Evolutionary conservation across 92 coral and sea anemone genomes (phyloP), one percentile per base, ranked within the genome.

Genomic region (Paragorgia papillata): DNA sequence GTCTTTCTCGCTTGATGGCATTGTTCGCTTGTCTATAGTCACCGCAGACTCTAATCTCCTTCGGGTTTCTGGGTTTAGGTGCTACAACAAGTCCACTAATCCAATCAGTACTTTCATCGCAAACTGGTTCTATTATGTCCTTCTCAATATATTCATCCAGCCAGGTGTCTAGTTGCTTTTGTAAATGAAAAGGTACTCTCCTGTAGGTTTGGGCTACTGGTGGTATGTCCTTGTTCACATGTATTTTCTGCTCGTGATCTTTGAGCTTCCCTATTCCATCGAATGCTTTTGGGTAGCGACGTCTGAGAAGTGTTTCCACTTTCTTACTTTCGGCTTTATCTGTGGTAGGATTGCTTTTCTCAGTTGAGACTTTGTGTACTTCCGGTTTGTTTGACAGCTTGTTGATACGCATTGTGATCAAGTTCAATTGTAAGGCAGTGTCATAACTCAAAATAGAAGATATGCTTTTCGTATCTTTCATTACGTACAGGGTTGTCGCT

Each of bases 51-150:
- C 79, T 20, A n/a, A 80, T 58, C 54, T 80, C 84, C 17, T 7
- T 43, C 5, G 84, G 84, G 35, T 80, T 56, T 3, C 50, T 53
- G 39, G 81, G 73, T 57, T 80, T 80, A 15, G 84, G 84, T 3
- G 78, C 78, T n/a, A 80, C 66, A 9, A 80, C 84, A 2, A 80
- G 67, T 21, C 84, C 84, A 68, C 84, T 80, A 0, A 80, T 78
- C 84, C 84, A 81, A 17, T 73, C 80, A 40, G 85, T 70, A 49
- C 73, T 57, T 46, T 81, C 80, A 41, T 81, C 80, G 15, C 26
- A 40, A 19, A 61, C 85, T 18, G 74, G 81, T 44, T 73, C 85
- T 22, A 74, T 82, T 60, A 74, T 82, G 41, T 82, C 66, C 51
- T 70, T 73, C 32, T 60, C 62, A 5, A 81, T 48, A 61, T 70